These are phyloP conservation scores for Pseudochromis fuscus DNA, from an alignment of 2,797 vertebrate genomes.

Conservation along the genomic window DNA sequence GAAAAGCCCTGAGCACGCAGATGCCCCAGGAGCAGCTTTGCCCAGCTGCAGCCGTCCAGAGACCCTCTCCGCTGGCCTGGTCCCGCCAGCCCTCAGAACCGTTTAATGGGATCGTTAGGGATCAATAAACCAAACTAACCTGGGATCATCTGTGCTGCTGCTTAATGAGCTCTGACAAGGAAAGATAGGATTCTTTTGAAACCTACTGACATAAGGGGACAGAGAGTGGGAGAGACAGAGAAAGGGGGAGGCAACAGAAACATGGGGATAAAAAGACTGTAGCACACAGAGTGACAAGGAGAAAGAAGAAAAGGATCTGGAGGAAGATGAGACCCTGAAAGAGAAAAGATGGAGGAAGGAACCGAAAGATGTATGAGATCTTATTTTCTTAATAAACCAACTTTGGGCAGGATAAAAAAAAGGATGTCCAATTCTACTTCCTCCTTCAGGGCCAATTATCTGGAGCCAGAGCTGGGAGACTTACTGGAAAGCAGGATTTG, in stretches of 20 bases:
- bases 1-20: slow-evolving; percentile 46
- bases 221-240: background rate
- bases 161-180: slow-evolving; percentile 76
- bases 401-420: slow-evolving; percentile 25
- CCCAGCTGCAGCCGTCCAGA: slow-evolving; percentile 62
- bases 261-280: slow-evolving; percentile 30
- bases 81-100: slow-evolving; percentile 53
- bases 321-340: slow-evolving; percentile 13
- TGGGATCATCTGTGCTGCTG: slow-evolving; percentile 61
- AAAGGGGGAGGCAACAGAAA: background rate
- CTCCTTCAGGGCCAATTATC: slow-evolving; percentile 66
- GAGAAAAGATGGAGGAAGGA: slow-evolving; percentile 9
- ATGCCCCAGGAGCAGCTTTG: slow-evolving; percentile 54
- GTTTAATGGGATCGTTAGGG: slow-evolving; percentile 77
- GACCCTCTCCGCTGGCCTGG: slow-evolving; percentile 43
- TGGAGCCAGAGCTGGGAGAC: slow-evolving; percentile 40
- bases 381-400: slow-evolving; percentile 45
- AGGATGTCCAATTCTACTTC: slow-evolving; percentile 22
- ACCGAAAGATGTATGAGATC: slow-evolving; percentile 39
- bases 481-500: slow-evolving; percentile 63
- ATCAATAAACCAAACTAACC: slow-evolving; percentile 80
- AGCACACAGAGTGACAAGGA: slow-evolving; percentile 10
- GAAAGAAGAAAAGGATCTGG: background rate
- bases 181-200: slow-evolving; percentile 56
- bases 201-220: slow-evolving; percentile 44